Evolutionary conservation across 1,140 invertebrate genomes (phyloP), one percentile per base, ranked within the genome.

Genomic region (Drosophila guanche): DNA sequence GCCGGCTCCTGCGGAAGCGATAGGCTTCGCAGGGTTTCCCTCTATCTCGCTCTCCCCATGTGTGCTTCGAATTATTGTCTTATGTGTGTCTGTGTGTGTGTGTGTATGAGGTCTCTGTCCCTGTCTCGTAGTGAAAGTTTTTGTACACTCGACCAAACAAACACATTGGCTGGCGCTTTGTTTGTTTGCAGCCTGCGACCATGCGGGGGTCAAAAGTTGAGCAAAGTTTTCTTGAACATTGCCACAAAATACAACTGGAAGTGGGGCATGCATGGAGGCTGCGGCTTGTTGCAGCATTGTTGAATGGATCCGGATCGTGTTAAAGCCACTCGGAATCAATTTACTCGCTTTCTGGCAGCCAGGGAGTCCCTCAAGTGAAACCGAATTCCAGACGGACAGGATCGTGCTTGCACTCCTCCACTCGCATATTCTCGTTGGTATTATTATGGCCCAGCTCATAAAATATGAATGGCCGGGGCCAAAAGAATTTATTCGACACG

Each of bases 51-150:
- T 12, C 2, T 2, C 25, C 14, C 14, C 42, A 47, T 78, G 60
- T 88, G 84, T 89, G 83, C 84, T 75, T 89, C 84, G 83, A 89
- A 88, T 88, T 88, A 88, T 88, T 88, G 75, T 88, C 84, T 73
- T 72, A 83, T 37, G 33, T 22, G 43, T 86, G 83, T 88, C 84
- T 76, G 33, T 22, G 43, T 72, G 83, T 37, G 33, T 22, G 43
- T 86, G 83, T 88, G 83, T 76, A 89, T 79, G 84, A 88, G 83
- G 83, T 88, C 84, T 83, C 70, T 88, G 84, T 89, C 75, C 84
- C 70, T 86, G 63, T 75, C 65, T 67, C 62, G 55, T 61, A 89
- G 83, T 88, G 83, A 89, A 88, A 88, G 83, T 88, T 88, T 60
- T 57, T 57, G 1, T 12, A 69, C 50, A 62, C 52, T 54, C 45